Conservation (phyloP, 2,888 invertebrate genomes). For the Platycnemis pennipes region DNA sequence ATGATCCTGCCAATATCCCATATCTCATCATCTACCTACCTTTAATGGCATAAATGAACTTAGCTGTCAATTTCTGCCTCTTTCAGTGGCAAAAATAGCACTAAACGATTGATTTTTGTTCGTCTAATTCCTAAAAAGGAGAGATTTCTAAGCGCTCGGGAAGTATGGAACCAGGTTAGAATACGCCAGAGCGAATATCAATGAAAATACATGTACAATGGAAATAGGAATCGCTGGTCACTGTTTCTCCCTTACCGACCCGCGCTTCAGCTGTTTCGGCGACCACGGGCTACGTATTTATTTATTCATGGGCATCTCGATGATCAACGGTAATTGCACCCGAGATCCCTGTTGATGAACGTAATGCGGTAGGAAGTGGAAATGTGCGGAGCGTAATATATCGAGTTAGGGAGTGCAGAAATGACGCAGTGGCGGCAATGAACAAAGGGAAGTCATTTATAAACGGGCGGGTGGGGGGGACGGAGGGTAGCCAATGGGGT, state of each 20-base stretch:
- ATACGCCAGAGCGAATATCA: too few relatives aligned
- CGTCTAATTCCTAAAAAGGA: too few relatives aligned
- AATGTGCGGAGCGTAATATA: neutral
- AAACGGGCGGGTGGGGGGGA: neutral
- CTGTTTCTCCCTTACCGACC: neutral
- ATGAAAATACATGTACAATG: too few relatives aligned
- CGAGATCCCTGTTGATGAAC: neutral
- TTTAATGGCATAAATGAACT: too few relatives aligned
- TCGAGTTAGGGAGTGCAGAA: neutral
- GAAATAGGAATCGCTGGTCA: too few relatives aligned
- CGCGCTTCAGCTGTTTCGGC: neutral
- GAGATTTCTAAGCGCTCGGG: too few relatives aligned
- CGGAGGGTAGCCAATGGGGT: neutral
- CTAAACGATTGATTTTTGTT: too few relatives aligned
- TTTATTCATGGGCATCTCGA: neutral
- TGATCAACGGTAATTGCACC: neutral
- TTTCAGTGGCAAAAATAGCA: too few relatives aligned
- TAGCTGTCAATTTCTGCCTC: too few relatives aligned
- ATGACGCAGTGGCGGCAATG: slow-evolving; percentile 9
- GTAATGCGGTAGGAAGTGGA: neutral
- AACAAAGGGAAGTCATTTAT: slow-evolving; percentile 36
- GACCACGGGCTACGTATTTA: neutral
- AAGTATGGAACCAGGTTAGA: too few relatives aligned
- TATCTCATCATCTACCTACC: too few relatives aligned
- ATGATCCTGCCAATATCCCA: too few relatives aligned